phyloP scores from a whole-genome alignment of 2,797 vertebrate genomes.

The Hyperoplus lanceolatus region DNA sequence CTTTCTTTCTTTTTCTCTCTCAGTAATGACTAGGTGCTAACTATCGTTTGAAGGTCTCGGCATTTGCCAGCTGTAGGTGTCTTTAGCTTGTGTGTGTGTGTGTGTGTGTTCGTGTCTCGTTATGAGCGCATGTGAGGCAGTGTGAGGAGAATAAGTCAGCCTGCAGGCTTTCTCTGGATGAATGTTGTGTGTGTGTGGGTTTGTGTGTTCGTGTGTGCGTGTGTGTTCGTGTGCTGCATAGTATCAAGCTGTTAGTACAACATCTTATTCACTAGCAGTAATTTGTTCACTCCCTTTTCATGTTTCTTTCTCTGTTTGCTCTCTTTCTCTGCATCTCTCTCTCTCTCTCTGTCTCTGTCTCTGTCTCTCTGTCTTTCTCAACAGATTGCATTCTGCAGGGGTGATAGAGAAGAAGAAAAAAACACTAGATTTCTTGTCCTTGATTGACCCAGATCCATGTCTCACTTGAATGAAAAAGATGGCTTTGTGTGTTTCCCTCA shows the following conservation, averaged over 20 bases:
- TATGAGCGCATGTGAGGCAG: conserved; percentile 48
- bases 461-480: conserved; percentile 57
- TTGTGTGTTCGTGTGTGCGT: conserved; percentile 34
- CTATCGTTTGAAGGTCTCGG: conserved; percentile 66
- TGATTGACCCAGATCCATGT: conserved; percentile 72
- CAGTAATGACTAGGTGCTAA: conserved; percentile 62
- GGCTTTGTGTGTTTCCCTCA: conserved; percentile 48
- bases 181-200: conserved; percentile 42
- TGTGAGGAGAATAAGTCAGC: conserved; percentile 53
- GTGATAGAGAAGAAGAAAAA: conserved; percentile 48
- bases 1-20: conserved; percentile 17
- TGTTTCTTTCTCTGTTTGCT: conserved; percentile 41
- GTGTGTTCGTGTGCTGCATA: conserved; percentile 33
- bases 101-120: conserved; percentile 47
- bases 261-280: conserved; percentile 60
- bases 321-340: conserved; percentile 18
- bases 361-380: conserved; percentile 25
- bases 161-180: conserved; percentile 53
- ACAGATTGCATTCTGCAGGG: conserved; percentile 74
- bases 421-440: conserved; percentile 70
- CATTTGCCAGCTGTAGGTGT: conserved; percentile 67
- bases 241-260: conserved; percentile 71
- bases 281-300: conserved; percentile 55
- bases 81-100: conserved; percentile 39
- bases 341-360: conserved; percentile 37